Evolutionary conservation across 2,888 invertebrate species (phyloP).

Genomic region (Lycaena phlaeas): DNA sequence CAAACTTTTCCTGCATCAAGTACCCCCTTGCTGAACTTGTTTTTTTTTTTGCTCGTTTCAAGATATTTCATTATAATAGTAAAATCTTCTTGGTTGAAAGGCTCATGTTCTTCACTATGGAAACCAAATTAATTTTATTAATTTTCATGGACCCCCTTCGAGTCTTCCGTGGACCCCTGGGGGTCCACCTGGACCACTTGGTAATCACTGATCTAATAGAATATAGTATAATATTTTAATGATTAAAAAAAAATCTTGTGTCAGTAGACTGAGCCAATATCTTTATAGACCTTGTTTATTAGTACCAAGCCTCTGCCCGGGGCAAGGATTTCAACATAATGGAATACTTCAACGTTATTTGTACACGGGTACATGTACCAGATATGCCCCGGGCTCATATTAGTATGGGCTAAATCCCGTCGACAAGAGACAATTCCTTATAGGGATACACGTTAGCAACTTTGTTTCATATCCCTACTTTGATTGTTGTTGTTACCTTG

Average conservation of each 20-base stretch:
- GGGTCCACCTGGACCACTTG: too few species aligned
- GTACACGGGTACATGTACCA: constrained; percentile 49
- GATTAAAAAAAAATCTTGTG: not conserved
- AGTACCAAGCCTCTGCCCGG: constrained; percentile 54
- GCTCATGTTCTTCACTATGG: too few species aligned
- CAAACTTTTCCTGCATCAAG: too few species aligned
- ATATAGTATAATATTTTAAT: too few species aligned
- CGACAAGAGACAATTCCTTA: constrained; percentile 32
- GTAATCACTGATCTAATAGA: too few species aligned
- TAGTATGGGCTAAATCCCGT: constrained; percentile 44
- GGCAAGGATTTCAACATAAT: constrained; percentile 69
- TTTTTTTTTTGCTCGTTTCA: too few species aligned
- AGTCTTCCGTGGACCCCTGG: too few species aligned
- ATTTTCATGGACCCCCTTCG: too few species aligned
- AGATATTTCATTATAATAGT: too few species aligned
- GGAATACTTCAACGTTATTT: constrained; percentile 70
- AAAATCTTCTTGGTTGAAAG: too few species aligned
- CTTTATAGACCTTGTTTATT: constrained; percentile 55
- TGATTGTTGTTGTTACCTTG: constrained; percentile 20
- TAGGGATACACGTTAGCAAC: constrained; percentile 24
- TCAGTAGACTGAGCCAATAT: not conserved
- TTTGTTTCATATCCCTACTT: constrained; percentile 24
- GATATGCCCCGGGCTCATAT: constrained; percentile 52
- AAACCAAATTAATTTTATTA: too few species aligned
- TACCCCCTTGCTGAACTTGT: too few species aligned